A percentile compares a stretch with the other conserved stretches of the same genome.
Evolutionary conservation across 1,140 invertebrate species (phyloP).

Genomic region (Acyrthosiphon pisum): DNA sequence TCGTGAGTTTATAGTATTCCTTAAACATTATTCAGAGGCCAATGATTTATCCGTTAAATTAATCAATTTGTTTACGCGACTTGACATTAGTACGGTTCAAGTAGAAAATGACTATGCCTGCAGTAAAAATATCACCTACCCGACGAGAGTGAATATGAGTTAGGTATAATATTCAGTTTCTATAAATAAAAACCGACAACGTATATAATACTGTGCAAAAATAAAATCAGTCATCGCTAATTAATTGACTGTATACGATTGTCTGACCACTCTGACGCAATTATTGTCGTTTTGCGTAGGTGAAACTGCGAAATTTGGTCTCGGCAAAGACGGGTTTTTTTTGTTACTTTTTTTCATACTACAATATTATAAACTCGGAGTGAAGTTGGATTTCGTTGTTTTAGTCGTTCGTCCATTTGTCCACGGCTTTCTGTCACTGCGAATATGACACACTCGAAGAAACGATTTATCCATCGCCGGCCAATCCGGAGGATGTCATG

Average conservation of each 20-base stretch:
- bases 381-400: background rate
- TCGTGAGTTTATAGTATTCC: no score
- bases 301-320: background rate
- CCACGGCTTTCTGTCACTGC: conserved; percentile 78
- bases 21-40: no score
- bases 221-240: background rate
- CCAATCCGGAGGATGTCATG: conserved; percentile 75
- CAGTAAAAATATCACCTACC: no score
- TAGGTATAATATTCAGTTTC: background rate
- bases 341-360: background rate
- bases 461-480: conserved; percentile 71
- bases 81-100: background rate
- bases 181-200: background rate
- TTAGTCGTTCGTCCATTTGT: conserved; percentile 72
- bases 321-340: background rate
- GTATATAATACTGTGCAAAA: background rate
- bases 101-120: background rate
- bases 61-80: background rate
- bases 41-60: background rate
- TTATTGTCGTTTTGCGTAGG: background rate
- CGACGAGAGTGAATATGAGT: background rate
- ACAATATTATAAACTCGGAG: background rate
- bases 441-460: conserved; percentile 75
- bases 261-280: background rate
- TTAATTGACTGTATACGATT: background rate